A percentile compares a stretch with the other conserved stretches of the same genome.
phyloP scores from a whole-genome alignment of 2,888 invertebrate genomes.

The Neocrepidodera transversa region DNA sequence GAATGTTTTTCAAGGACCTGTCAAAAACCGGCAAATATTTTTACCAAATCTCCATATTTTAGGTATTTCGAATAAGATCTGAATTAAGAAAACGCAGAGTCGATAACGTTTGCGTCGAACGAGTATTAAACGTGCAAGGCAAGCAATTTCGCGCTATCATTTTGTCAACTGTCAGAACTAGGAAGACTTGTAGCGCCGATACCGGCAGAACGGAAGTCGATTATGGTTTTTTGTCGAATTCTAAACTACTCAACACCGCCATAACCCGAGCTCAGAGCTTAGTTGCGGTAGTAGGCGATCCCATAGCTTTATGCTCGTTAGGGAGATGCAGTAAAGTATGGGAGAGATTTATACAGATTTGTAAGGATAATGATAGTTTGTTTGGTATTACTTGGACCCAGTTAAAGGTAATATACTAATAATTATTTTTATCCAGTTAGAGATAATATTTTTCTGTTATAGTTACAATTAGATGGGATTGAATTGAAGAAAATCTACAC shows the following conservation, averaged over 20 bases:
- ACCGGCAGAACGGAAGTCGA: constrained; percentile 68
- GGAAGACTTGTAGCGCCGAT: constrained; percentile 70
- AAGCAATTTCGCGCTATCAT: constrained; percentile 86
- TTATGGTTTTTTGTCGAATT: constrained; percentile 83
- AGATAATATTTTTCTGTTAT: background rate
- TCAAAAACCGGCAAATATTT: too few species aligned
- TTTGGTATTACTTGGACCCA: constrained; percentile 76
- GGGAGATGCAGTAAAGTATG: constrained; percentile 83
- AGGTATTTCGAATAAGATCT: constrained; percentile 73
- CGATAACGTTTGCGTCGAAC: constrained; percentile 79
- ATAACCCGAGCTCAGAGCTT: constrained; percentile 82
- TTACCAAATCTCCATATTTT: background rate
- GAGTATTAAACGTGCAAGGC: constrained; percentile 85
- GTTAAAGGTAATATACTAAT: constrained; percentile 57
- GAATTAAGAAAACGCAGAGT: constrained; percentile 77
- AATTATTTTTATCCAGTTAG: background rate
- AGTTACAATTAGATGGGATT: constrained; percentile 72
- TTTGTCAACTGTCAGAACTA: constrained; percentile 78
- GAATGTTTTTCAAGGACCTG: too few species aligned
- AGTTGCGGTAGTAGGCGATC: constrained; percentile 86
- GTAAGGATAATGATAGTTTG: constrained; percentile 73
- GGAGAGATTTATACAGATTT: constrained; percentile 78
- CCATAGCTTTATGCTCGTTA: constrained; percentile 79
- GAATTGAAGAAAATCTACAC: constrained; percentile 78
- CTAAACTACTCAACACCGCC: constrained; percentile 82